A percentile compares a stretch with the other conserved stretches of the same genome.
Evolutionary conservation across 2,888 invertebrate genomes (phyloP).

Genomic region (Prenolepis imparis): DNA sequence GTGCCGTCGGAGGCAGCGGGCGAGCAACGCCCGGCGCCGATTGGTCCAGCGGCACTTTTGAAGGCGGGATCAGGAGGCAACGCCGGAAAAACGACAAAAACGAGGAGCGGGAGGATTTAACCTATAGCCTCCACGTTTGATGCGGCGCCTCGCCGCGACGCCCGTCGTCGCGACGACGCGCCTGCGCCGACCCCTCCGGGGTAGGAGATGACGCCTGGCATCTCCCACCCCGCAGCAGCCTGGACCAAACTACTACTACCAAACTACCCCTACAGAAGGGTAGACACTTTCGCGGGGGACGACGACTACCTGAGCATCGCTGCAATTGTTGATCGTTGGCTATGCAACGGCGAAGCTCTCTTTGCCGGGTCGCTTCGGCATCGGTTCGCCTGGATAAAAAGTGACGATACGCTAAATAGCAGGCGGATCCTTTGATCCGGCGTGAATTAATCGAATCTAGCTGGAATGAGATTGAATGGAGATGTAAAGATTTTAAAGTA

Average conservation of each 20-base stretch:
- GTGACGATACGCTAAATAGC: constrained; percentile 30
- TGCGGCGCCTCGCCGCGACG: constrained; percentile 79
- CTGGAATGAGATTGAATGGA: not conserved
- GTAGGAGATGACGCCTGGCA: constrained; percentile 72
- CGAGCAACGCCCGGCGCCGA: constrained; percentile 74
- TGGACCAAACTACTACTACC: constrained; percentile 34
- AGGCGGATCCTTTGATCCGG: not conserved
- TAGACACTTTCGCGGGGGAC: constrained; percentile 60
- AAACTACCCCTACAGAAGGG: constrained; percentile 36
- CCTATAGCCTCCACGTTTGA: constrained; percentile 86
- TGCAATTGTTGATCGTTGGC: constrained; percentile 84
- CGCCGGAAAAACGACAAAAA: constrained; percentile 85
- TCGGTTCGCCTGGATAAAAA: constrained; percentile 30
- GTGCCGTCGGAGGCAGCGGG: constrained; percentile 66
- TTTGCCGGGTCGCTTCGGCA: constrained; percentile 13
- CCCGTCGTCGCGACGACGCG: constrained; percentile 74
- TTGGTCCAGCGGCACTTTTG: constrained; percentile 85
- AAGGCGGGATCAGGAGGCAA: constrained; percentile 86
- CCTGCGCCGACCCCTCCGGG: constrained; percentile 77
- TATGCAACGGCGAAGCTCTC: constrained; percentile 65
- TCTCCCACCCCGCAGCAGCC: constrained; percentile 52
- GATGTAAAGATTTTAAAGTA: not conserved
- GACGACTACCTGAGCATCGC: constrained; percentile 73
- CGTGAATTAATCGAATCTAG: not conserved
- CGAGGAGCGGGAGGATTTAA: constrained; percentile 84